Percentiles rank a stretch among this genome's conserved stretches.
These are phyloP conservation scores for Habrosyne pyritoides DNA, from an alignment of 2,888 invertebrate species.

Conservation along the genomic window DNA sequence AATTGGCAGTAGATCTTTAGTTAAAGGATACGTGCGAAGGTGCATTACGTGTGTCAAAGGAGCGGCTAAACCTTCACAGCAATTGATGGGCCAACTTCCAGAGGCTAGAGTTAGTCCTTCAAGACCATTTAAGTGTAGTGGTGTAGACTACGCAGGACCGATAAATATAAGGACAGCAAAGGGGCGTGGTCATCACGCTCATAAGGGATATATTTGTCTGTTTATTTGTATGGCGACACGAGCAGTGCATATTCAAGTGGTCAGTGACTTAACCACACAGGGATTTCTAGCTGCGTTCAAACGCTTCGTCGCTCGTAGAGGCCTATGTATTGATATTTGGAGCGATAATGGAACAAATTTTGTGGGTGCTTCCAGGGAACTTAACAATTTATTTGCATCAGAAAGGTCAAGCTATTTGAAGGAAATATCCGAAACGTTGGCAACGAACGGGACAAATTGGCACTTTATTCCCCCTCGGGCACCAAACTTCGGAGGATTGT, in stretches of 20 bases:
- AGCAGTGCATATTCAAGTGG: constrained; percentile 41
- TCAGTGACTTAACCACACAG: constrained; percentile 35
- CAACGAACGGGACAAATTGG: constrained; percentile 22
- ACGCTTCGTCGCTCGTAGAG: constrained; percentile 28
- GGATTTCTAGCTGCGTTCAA: constrained; percentile 29
- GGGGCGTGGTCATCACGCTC: no score
- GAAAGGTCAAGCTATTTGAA: constrained; percentile 10
- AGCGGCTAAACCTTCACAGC: no score
- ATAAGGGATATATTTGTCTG: constrained; percentile 27
- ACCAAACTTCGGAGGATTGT: constrained; percentile 30
- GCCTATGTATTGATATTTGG: constrained; percentile 24
- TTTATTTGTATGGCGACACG: constrained; percentile 23
- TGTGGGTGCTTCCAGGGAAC: constrained; percentile 25
- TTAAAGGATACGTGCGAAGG: constrained; percentile 12
- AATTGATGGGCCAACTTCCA: no score
- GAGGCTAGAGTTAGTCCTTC: no score
- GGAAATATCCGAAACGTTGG: background rate
- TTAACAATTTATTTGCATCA: constrained; percentile 11
- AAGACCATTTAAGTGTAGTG: no score
- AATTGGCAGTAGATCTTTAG: constrained; percentile 21
- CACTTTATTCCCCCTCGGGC: constrained; percentile 27
- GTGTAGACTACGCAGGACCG: no score
- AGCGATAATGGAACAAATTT: constrained; percentile 32
- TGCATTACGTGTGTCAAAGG: no score
- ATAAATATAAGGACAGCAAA: constrained; percentile 23